phyloP scores from a whole-genome alignment of 2,888 invertebrate species.

The Sicus ferrugineus region DNA sequence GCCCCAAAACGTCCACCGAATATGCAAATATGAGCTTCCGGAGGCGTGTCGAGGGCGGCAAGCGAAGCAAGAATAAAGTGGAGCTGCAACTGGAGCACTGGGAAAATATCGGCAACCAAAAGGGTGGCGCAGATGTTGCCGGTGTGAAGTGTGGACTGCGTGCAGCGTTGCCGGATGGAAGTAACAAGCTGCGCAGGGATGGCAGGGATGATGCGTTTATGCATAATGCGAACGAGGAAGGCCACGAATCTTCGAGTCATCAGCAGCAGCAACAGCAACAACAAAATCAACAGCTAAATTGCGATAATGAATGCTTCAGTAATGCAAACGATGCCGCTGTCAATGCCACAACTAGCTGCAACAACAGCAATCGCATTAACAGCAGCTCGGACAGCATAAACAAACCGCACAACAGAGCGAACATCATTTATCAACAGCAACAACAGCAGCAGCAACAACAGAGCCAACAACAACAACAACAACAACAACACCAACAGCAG shows the following conservation, averaged over 20 bases:
- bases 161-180: background rate
- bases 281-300: constrained; percentile 33
- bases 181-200: background rate
- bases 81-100: constrained; percentile 45
- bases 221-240: background rate
- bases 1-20: constrained; percentile 24
- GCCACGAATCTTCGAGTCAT: background rate
- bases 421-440: constrained; percentile 30
- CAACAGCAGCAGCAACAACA: constrained; percentile 37
- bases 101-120: constrained; percentile 43
- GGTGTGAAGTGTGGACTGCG: constrained; percentile 32
- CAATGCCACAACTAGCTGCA: constrained; percentile 29
- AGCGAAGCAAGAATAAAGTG: constrained; percentile 41
- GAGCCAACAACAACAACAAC: too few relatives aligned
- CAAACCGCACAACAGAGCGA: constrained; percentile 34
- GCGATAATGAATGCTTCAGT: constrained; percentile 26
- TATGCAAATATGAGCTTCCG: constrained; percentile 42
- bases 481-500: too few relatives aligned
- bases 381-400: constrained; percentile 41
- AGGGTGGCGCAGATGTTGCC: constrained; percentile 14
- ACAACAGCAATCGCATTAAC: constrained; percentile 25
- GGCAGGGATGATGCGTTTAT: background rate
- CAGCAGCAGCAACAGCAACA: constrained; percentile 24
- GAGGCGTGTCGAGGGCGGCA: constrained; percentile 30
- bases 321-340: constrained; percentile 35